Evolutionary conservation across 2,888 invertebrate genomes (phyloP).

Genomic region (Drosophila anomelani): DNA sequence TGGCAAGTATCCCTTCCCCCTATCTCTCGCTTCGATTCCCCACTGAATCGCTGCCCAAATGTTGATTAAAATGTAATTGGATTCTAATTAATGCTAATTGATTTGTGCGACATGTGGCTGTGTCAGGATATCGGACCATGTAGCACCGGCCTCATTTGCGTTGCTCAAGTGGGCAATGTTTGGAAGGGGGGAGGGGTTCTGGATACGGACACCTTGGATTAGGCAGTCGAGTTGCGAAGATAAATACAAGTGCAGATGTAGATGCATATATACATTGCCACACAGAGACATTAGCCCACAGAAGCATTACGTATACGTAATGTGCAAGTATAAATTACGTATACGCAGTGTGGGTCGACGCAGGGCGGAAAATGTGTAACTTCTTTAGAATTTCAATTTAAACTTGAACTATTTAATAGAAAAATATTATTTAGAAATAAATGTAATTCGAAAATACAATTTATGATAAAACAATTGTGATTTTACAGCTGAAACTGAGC

Average conservation of each 20-base stretch:
- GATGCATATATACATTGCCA: background rate
- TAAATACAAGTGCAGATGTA: background rate
- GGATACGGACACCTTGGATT: constrained; percentile 13
- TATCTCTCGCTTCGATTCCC: background rate
- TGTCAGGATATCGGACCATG: constrained; percentile 11
- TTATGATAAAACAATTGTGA: too few relatives aligned
- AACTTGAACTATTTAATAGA: too few relatives aligned
- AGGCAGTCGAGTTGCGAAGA: constrained; percentile 3
- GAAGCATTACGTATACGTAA: background rate
- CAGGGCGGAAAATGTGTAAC: background rate
- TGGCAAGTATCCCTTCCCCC: background rate
- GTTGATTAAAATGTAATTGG: constrained; percentile 69
- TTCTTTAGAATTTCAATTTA: too few relatives aligned
- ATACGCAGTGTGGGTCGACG: background rate
- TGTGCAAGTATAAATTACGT: background rate
- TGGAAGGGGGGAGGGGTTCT: background rate
- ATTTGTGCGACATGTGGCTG: constrained; percentile 54
- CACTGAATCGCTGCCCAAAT: constrained; percentile 17
- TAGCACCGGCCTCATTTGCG: background rate
- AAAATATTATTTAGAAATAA: background rate
- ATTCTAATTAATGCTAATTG: constrained; percentile 75
- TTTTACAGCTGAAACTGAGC: too few relatives aligned
- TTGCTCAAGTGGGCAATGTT: background rate
- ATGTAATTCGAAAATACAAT: background rate
- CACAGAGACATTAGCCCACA: constrained; percentile 1